Conservation (phyloP, 2,113 vertebrate species). For the Ellobius talpinus region DNA sequence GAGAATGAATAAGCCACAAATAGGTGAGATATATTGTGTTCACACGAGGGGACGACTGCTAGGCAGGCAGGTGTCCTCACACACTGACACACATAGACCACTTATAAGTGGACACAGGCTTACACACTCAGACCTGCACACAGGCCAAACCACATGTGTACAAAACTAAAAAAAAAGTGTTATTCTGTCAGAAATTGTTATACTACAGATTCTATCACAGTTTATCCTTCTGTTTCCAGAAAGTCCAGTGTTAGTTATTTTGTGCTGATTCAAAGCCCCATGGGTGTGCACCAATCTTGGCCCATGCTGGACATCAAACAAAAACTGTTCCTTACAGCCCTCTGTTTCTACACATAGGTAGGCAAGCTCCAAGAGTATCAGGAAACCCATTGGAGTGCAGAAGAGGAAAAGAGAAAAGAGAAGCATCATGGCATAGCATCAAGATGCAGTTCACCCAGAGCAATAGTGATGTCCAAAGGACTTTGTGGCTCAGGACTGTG, state of each 20-base stretch:
- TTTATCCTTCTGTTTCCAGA: not conserved
- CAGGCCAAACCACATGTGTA: not conserved
- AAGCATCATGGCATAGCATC: not conserved
- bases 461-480: not conserved
- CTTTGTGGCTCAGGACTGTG: constrained; percentile 2
- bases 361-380: not conserved
- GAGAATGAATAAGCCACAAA: not conserved
- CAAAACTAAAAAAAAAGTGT: not conserved
- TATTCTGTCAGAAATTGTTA: not conserved
- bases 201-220: not conserved
- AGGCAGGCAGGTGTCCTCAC: not conserved
- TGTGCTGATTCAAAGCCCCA: no score
- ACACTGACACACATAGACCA: not conserved
- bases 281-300: not conserved
- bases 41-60: no score
- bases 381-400: not conserved
- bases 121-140: not conserved
- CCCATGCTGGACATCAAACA: not conserved
- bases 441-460: not conserved
- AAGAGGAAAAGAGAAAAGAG: not conserved
- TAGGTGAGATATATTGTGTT: not conserved
- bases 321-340: not conserved
- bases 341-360: not conserved
- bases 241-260: not conserved
- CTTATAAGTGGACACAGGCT: not conserved